phyloP scores from a whole-genome alignment of 53 echinoderm and acorn worm genomes.

The Hippasteria phrygiana region DNA sequence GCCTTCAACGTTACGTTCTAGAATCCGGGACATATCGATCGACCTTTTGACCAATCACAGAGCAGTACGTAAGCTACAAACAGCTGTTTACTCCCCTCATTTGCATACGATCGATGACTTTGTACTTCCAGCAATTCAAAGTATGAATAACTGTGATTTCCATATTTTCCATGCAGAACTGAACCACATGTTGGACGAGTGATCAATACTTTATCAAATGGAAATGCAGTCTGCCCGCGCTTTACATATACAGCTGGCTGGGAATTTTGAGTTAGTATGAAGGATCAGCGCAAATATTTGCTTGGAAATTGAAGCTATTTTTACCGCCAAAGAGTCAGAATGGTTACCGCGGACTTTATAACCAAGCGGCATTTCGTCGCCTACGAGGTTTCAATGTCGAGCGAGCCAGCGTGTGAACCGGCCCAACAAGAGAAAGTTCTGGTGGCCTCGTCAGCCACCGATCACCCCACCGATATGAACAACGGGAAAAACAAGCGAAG shows the following conservation, averaged over 20 bases:
- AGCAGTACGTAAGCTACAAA: slow-evolving; percentile 6
- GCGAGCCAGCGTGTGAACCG: not conserved
- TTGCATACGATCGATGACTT: slow-evolving; percentile 44
- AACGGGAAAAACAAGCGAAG: slow-evolving; percentile 46
- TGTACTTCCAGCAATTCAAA: not conserved
- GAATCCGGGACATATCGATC: slow-evolving; percentile 26
- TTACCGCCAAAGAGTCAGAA: slow-evolving; percentile 1
- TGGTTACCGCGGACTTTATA: slow-evolving; percentile 46
- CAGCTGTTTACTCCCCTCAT: slow-evolving; percentile 29
- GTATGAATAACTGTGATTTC: slow-evolving; percentile 5
- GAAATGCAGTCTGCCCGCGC: not conserved
- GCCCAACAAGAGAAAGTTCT: slow-evolving; percentile 21
- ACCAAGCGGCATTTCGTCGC: slow-evolving; percentile 24
- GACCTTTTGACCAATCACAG: slow-evolving; percentile 51
- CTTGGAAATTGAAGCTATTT: not conserved
- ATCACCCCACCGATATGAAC: slow-evolving; percentile 42
- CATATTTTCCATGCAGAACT: not conserved
- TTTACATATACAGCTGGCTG: slow-evolving; percentile 22
- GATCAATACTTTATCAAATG: slow-evolving; percentile 31
- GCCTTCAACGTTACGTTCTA: not conserved
- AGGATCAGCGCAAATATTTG: slow-evolving; percentile 42
- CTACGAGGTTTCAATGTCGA: slow-evolving; percentile 17
- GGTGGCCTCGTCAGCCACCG: slow-evolving; percentile 36
- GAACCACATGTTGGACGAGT: not conserved
- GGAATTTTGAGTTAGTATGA: slow-evolving; percentile 8